Base-by-base conservation (phyloP, 1,140 invertebrate genomes). In the Thaumatotibia leucotreta region DNA sequence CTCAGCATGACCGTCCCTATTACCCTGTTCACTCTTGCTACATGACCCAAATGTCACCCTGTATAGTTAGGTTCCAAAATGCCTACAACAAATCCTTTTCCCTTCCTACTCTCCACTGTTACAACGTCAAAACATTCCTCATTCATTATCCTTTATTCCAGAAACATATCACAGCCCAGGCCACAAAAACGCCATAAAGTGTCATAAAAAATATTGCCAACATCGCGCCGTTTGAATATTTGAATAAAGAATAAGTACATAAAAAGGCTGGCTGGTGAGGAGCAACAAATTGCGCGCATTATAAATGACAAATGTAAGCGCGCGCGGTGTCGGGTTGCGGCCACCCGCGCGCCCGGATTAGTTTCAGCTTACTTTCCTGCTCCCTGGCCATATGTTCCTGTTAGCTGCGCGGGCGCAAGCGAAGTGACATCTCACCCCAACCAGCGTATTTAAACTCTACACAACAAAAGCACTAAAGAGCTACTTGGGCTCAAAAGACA, bases 301-400 rank as follows among this genome's bases (percentile, higher is more conserved):
- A 90, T 87, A 85, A 87, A 86, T 90, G 88, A 90, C 88, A 90
- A 90, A 90, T 90, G 88, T 89, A 86, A 86, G 75, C 78, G 71
- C 73, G 67, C 71, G 76, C 81, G 83, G 84, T 88, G 86, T 88
- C 81, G 84, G 79, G 85, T 88, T 82, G 78, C 86, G 88, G 68
- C 86, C 88, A 88, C 88, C 86, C 88, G 88, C 81, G 81, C 83
- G 86, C 77, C 39, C 82, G 84, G 88, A 90, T 90, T 90, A 90
- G 86, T 82, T 87, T 84, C 84, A 80, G 76, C 82, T 90, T 88
- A 86, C 82, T 87, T 88, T 83, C 83, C 82, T 75, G 75, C 73
- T 70, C 78, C 82, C 52, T 66, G 64, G 69, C 62, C 70, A 20
- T 20, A 17, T 20, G 17, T 17, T 45, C 5, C 39, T 45, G 4